A percentile compares a stretch with the other conserved stretches of the same genome.
These are phyloP conservation scores for Columba guinea DNA, from an alignment of 2,797 vertebrate species.

Conservation along the genomic window DNA sequence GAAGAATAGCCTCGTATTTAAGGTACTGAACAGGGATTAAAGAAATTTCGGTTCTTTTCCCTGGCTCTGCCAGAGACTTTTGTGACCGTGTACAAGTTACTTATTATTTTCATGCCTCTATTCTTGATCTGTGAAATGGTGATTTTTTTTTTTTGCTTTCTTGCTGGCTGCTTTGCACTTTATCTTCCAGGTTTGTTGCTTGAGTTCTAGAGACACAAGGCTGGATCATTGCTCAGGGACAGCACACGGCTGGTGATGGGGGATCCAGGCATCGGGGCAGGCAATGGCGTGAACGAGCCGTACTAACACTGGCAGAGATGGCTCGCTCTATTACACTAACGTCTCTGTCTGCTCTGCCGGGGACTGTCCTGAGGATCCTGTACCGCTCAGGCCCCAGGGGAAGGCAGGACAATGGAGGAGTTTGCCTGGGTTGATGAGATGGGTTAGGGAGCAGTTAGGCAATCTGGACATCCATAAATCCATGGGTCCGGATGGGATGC, in stretches of 20 bases:
- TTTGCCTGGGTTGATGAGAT: no score
- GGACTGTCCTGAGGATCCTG: no score
- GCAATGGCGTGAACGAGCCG: neutral
- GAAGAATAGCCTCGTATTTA: slow-evolving; percentile 69
- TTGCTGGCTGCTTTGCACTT: slow-evolving; percentile 43
- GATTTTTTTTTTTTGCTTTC: neutral
- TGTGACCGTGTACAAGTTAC: slow-evolving; percentile 55
- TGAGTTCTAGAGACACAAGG: neutral
- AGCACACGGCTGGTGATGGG: neutral
- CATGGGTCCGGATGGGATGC: no score
- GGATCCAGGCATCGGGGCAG: neutral
- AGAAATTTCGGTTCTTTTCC: slow-evolving; percentile 52
- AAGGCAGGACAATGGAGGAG: no score
- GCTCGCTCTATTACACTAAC: neutral
- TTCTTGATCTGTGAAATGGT: slow-evolving; percentile 58
- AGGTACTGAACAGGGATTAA: slow-evolving; percentile 56
- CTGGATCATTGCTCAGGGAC: neutral
- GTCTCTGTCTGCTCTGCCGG: no score
- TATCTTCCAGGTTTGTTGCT: slow-evolving; percentile 16
- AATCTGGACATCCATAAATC: no score
- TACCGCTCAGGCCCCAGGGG: no score
- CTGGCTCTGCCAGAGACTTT: slow-evolving; percentile 46
- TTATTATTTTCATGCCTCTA: slow-evolving; percentile 54
- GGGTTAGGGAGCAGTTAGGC: no score
- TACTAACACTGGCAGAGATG: neutral